Evolutionary conservation across 92 coral and sea anemone species (phyloP).

Genomic region (Porites evermanni): DNA sequence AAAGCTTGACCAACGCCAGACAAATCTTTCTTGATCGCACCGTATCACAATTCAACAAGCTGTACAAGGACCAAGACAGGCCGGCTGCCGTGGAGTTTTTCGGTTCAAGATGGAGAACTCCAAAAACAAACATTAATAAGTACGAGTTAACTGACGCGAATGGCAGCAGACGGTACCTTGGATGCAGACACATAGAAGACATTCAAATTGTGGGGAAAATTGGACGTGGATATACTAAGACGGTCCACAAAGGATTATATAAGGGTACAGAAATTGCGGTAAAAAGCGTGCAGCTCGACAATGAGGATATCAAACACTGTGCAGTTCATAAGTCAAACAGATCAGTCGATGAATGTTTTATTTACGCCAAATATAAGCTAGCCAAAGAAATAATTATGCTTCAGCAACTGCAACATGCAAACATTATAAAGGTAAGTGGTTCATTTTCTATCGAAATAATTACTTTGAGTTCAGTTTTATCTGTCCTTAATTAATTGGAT

Average conservation of each 20-base stretch:
- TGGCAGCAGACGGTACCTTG: slow-evolving; percentile 24
- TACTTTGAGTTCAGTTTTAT: not conserved
- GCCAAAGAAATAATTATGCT: slow-evolving; percentile 89
- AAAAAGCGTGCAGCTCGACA: slow-evolving; percentile 75
- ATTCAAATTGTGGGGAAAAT: slow-evolving; percentile 64
- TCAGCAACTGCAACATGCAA: slow-evolving; percentile 84
- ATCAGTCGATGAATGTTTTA: slow-evolving; percentile 77
- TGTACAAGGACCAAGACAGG: slow-evolving; percentile 31
- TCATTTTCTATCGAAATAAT: not conserved
- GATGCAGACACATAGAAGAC: slow-evolving; percentile 75
- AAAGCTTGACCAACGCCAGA: not conserved
- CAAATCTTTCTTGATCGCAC: not conserved
- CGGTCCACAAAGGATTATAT: slow-evolving; percentile 78
- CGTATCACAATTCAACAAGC: not conserved
- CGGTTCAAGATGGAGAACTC: not conserved
- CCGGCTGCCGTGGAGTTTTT: slow-evolving; percentile 11
- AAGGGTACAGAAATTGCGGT: slow-evolving; percentile 74
- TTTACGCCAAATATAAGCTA: slow-evolving; percentile 84
- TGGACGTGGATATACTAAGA: slow-evolving; percentile 90
- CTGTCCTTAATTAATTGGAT: not conserved
- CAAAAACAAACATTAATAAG: not conserved
- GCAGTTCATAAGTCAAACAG: slow-evolving; percentile 31
- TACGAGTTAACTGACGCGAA: not conserved
- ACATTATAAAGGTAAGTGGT: slow-evolving; percentile 82
- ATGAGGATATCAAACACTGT: slow-evolving; percentile 81